A percentile compares a stretch with the other conserved stretches of the same genome.
Conservation (phyloP, 2,797 vertebrate species). For the Sebastiscus albofasciatus region DNA sequence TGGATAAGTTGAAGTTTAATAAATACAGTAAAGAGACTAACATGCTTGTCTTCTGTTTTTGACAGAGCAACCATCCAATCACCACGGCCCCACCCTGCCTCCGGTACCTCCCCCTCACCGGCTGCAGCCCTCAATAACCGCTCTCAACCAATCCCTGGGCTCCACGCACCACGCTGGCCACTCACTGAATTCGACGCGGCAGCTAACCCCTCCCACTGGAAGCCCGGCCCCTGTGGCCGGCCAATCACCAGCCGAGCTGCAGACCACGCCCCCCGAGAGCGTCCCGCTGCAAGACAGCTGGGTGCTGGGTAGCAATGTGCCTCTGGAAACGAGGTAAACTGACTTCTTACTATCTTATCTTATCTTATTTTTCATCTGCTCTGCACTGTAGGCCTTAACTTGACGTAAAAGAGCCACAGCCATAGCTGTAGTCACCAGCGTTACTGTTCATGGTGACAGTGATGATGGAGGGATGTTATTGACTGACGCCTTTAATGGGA, state of each 20-base stretch:
- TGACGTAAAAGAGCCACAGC: background rate
- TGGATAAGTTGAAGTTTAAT: background rate
- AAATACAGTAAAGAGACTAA: background rate
- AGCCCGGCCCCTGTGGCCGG: slow-evolving; percentile 94
- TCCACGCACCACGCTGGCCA: slow-evolving; percentile 72
- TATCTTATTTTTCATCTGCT: background rate
- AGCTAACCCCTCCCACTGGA: slow-evolving; percentile 75
- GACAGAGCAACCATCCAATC: slow-evolving; percentile 76
- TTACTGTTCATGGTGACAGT: background rate
- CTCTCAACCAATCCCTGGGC: slow-evolving; percentile 74
- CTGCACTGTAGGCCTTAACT: fast-evolving
- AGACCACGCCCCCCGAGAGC: slow-evolving; percentile 94
- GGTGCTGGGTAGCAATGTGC: slow-evolving; percentile 98
- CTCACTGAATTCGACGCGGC: slow-evolving; percentile 63
- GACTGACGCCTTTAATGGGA: background rate
- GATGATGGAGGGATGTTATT: background rate
- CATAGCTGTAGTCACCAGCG: background rate
- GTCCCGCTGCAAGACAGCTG: slow-evolving; percentile 99
- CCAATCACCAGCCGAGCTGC: slow-evolving; percentile 95
- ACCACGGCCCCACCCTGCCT: slow-evolving; percentile 69
- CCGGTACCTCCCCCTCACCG: slow-evolving; percentile 74
- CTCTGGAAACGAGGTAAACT: slow-evolving; percentile 95
- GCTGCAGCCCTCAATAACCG: slow-evolving; percentile 73
- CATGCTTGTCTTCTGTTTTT: slow-evolving; percentile 13
- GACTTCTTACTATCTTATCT: background rate